Base-by-base conservation (phyloP, 2,888 invertebrate genomes). In the Pheosia gnoma region DNA sequence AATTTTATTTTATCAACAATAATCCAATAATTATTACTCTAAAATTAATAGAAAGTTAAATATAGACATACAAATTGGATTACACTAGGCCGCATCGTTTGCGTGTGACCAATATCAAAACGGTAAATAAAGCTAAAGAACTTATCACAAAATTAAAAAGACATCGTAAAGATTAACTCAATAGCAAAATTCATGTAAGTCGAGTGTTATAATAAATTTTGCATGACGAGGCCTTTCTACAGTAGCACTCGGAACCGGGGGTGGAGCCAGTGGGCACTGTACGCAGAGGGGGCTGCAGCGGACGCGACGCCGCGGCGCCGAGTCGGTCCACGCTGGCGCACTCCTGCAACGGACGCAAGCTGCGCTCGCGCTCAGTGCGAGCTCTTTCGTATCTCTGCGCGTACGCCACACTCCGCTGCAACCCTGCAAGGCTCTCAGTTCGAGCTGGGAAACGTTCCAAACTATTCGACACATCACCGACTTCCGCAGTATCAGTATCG, bases 401-500 rank as follows among this genome's bases (percentile, higher is more conserved):
- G 55, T 83, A 70, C 5, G 83, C 86, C 25, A 92, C 81, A 59
- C 84, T 86, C n/a, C 77, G 81, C 71, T 91, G 92, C 58, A 93
- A 66, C 11, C 70, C 84, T 6, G 87, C 90, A n/a, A 93, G 69
- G 60, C 93, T 93, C 49, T 88, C 86, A 6, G 92, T 89, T 9
- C 82, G 81, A 74, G 87, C 85, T 25, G 87, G 87, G 41, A 85
- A 74, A 38, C 78, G 80, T 63, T 82, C 86, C 59, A 87, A 56
- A 66, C 63, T 83, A 59, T 76, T 84, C 5, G 84, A 80, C 38
- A 89, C 87, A 63, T 86, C 81, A 0, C 88, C 86, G 5, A 89
- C 74, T 67, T 88, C 87, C 36, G 86, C 83, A 39, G 83, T 86
- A 61, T 87, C 86, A 0, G 86, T 94, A 83, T 87, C 94, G 70